Conservation (phyloP, 2,888 invertebrate species). For the Zele albiditarsus region DNA sequence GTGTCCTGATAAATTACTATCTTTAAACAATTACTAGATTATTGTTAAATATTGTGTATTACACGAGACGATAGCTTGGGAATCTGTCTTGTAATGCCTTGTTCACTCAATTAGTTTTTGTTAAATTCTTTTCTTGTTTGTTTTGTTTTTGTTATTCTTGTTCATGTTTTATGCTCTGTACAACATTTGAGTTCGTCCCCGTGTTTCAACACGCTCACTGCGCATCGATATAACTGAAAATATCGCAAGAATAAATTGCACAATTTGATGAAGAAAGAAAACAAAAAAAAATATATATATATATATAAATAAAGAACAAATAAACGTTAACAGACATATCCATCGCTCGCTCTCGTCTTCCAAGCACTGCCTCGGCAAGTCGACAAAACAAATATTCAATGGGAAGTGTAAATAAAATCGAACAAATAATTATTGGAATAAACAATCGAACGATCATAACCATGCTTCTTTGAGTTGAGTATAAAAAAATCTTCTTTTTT, state of each 20-base stretch:
- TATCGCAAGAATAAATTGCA: slow-evolving; percentile 33
- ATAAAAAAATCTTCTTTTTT: neutral
- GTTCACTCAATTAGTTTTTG: slow-evolving; percentile 13
- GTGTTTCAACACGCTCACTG: slow-evolving; percentile 38
- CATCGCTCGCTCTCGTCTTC: slow-evolving; percentile 27
- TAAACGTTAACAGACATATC: slow-evolving; percentile 25
- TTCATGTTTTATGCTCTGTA: slow-evolving; percentile 46
- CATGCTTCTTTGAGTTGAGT: neutral
- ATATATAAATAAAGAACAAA: slow-evolving; percentile 27
- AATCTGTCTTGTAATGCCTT: slow-evolving; percentile 40
- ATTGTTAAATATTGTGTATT: slow-evolving; percentile 64
- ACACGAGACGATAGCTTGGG: slow-evolving; percentile 62
- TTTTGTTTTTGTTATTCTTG: slow-evolving; percentile 31
- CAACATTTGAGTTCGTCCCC: slow-evolving; percentile 59
- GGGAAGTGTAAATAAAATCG: neutral
- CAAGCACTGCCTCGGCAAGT: slow-evolving; percentile 10
- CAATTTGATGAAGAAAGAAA: slow-evolving; percentile 24
- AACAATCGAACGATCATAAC: neutral
- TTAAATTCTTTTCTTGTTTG: slow-evolving; percentile 37
- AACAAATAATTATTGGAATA: neutral
- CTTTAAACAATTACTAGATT: slow-evolving; percentile 48
- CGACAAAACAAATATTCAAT: neutral
- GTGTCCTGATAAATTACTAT: slow-evolving; percentile 57
- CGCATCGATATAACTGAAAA: slow-evolving; percentile 33
- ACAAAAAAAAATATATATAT: no score